phyloP scores from a whole-genome alignment of 2,888 invertebrate species.

The Girardia tigrina region DNA sequence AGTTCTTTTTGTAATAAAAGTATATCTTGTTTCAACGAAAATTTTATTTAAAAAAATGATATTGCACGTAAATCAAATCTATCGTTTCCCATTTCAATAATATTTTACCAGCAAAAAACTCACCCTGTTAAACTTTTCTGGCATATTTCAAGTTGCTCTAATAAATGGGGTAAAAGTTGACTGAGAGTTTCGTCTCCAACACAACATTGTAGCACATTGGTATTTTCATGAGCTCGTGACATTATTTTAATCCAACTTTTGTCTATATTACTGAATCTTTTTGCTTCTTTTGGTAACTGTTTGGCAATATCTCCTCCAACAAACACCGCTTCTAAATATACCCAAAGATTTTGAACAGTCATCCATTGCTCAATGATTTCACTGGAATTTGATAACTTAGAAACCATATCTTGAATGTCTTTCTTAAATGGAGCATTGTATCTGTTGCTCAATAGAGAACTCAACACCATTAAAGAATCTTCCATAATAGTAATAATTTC shows the following conservation, averaged over 20 bases:
- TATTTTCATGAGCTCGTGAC: conserved; percentile 86
- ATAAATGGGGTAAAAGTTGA: conserved; percentile 77
- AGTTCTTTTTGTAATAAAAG: too few relatives aligned
- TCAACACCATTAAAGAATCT: conserved; percentile 84
- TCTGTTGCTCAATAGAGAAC: conserved; percentile 76
- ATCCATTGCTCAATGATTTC: conserved; percentile 90
- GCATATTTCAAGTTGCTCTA: conserved; percentile 85
- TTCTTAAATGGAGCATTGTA: conserved; percentile 91
- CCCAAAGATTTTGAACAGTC: conserved; percentile 96
- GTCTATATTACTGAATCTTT: conserved; percentile 75
- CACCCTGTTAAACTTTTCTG: conserved; percentile 76
- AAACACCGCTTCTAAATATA: conserved; percentile 88
- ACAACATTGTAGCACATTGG: conserved; percentile 85
- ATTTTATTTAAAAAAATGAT: too few relatives aligned
- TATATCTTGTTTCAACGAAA: too few relatives aligned
- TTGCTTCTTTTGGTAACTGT: conserved; percentile 61
- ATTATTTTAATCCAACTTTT: conserved; percentile 96
- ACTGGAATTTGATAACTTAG: conserved; percentile 81
- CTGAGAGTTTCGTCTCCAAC: conserved; percentile 82
- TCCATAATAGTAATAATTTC: conserved; percentile 86
- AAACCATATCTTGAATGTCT: conserved; percentile 88
- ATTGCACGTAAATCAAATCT: too few relatives aligned
- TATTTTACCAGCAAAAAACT: too few relatives aligned
- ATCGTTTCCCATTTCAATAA: too few relatives aligned
- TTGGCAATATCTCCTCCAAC: conserved; percentile 95